These are phyloP conservation scores for Ochotona curzoniae DNA, from an alignment of 2,113 vertebrate genomes.

Conservation along the genomic window DNA sequence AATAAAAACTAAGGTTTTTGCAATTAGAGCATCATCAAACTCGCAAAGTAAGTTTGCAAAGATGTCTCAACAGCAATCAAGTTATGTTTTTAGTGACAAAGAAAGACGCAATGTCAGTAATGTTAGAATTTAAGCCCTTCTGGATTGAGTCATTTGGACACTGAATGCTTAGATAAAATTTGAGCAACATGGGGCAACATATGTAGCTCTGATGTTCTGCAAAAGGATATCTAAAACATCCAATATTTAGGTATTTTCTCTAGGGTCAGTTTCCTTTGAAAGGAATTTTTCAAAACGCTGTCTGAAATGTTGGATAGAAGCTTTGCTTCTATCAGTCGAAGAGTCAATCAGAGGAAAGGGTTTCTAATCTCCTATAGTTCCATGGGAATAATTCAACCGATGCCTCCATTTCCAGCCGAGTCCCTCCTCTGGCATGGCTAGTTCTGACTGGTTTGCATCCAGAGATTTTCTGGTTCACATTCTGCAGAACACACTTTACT, in stretches of 20 bases:
- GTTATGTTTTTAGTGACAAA: neutral
- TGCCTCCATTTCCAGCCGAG: neutral
- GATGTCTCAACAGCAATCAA: neutral
- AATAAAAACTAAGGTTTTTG: neutral
- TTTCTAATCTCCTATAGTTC: neutral
- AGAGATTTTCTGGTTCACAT: neutral
- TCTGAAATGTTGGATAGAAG: neutral
- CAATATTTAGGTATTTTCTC: neutral
- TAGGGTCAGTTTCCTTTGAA: neutral
- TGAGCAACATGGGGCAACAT: neutral
- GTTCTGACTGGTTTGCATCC: neutral
- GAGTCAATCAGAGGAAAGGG: neutral
- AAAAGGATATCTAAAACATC: neutral
- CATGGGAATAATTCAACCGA: neutral
- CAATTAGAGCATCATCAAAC: neutral
- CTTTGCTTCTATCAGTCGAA: neutral
- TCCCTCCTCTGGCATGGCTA: neutral
- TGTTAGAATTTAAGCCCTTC: neutral
- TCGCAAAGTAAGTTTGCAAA: neutral
- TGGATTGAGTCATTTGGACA: neutral
- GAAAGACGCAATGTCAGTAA: neutral
- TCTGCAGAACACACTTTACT: neutral
- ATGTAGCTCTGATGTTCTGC: neutral
- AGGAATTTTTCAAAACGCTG: neutral
- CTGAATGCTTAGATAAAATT: neutral